Base-by-base conservation (phyloP, 1,140 invertebrate genomes). In the Pseudomyrmex gracilis region DNA sequence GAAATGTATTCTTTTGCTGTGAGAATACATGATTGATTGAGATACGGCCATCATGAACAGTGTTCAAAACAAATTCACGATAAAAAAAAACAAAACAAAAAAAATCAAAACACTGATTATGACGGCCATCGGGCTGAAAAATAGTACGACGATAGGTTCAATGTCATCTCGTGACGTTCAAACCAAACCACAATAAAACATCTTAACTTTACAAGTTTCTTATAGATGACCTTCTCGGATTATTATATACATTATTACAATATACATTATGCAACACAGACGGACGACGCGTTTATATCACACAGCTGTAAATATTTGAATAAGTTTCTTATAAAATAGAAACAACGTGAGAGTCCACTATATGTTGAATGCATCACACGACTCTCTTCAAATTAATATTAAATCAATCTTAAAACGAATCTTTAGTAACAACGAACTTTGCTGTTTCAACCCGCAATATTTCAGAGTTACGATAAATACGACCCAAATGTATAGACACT, bases 381-480 rank as follows among this genome's bases (percentile, higher is more conserved):
- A 64, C 43, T 55, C 24, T 47, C 12, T 49, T 34, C 7, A 34
- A 34, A 34, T 5, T 34, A 34, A 34, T 45, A n/a, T n/a, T 45
- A 2, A 15, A 64, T 7, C 9, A 64, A 49, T 58, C 45, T 49
- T 17, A 17, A 61, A 34, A 51, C 3, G 17, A 43, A 24, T 15
- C 34, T 43, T 76, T 57, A 47, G 55, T 55, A 53, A 80, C 58
- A 60, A 68, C 73, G 63, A 73, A 67, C 82, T 57, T 47, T 67
- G 76, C 77, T 74, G 63, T 85, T 87, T 86, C 53, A 84, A 24
- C 61, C 66, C 60, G 74, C 53, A 66, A 77, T 45, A 83, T 5
- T 76, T 70, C 67, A 73, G 67, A 87, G 73, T 87, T 87, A 87
- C 80, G 80, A 73, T 87, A 87, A 77, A 63, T 53, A 67, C 73